A percentile compares a stretch with the other conserved stretches of the same genome.
phyloP scores from a whole-genome alignment of 2,113 vertebrate genomes.

The Globicephala melas region DNA sequence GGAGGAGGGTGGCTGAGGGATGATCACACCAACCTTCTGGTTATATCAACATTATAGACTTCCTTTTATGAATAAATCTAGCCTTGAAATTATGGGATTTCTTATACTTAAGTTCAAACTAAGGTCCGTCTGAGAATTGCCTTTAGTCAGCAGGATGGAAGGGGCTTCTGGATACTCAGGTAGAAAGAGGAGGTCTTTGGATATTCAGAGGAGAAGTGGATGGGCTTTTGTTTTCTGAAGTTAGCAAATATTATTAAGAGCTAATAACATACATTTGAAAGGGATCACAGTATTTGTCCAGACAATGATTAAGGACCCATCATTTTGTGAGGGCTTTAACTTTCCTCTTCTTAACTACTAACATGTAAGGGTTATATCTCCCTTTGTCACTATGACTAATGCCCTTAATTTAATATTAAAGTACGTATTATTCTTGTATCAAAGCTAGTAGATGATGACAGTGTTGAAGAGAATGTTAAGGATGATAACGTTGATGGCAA shows the following conservation, averaged over 20 bases:
- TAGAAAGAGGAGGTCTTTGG: neutral
- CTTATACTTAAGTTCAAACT: neutral
- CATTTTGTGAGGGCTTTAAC: neutral
- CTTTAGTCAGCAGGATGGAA: neutral
- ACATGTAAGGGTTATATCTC: neutral
- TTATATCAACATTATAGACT: neutral
- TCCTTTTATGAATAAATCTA: neutral
- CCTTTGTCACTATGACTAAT: neutral
- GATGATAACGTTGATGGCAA: neutral
- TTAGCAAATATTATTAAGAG: neutral
- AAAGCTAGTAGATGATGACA: neutral
- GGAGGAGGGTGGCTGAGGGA: neutral
- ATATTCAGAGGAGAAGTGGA: neutral
- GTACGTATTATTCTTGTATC: neutral
- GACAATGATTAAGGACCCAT: neutral
- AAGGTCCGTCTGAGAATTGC: neutral
- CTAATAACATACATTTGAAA: neutral
- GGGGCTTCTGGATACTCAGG: rapidly evolving
- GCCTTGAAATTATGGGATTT: neutral
- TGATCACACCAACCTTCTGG: neutral
- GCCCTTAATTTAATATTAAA: neutral
- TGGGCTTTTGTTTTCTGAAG: neutral
- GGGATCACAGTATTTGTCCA: neutral
- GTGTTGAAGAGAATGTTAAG: neutral
- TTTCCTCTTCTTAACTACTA: neutral